Percentiles rank a stretch among this genome's conserved stretches.
Evolutionary conservation across 2,113 vertebrate genomes (phyloP).

Genomic region (Colius striatus): DNA sequence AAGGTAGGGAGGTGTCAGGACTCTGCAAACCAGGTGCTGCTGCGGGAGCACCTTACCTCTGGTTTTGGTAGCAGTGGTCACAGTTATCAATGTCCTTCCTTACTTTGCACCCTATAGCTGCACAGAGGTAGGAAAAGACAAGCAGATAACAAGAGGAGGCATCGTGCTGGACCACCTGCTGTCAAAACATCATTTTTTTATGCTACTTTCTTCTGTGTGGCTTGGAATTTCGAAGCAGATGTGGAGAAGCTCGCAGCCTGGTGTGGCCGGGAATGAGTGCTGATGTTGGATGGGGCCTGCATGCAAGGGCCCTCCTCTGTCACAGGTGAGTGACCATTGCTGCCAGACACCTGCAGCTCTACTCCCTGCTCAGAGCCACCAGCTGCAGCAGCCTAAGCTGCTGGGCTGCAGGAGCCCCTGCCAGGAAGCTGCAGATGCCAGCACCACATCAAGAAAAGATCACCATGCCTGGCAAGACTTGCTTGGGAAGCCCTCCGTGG

Average conservation of each 20-base stretch:
- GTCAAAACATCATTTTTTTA: neutral
- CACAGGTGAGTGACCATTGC: neutral
- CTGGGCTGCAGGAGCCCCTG: neutral
- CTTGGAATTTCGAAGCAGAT: neutral
- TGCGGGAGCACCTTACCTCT: neutral
- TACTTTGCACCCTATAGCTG: neutral
- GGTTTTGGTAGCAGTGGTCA: neutral
- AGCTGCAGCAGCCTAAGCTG: neutral
- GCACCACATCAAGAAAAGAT: neutral
- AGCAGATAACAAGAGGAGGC: neutral
- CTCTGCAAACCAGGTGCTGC: neutral
- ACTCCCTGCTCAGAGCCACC: neutral
- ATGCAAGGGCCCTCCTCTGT: neutral
- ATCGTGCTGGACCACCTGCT: neutral
- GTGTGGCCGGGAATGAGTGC: neutral
- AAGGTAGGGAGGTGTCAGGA: neutral
- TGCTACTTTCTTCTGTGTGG: neutral
- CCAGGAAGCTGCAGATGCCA: neutral
- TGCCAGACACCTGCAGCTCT: neutral
- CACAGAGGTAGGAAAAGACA: neutral
- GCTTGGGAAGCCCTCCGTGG: accelerated
- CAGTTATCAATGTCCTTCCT: neutral
- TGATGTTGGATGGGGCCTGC: accelerated
- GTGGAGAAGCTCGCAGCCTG: neutral
- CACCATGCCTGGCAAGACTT: neutral